Base-by-base conservation (phyloP, 2,888 invertebrate species). In the Malthinus seriepunctatus region DNA sequence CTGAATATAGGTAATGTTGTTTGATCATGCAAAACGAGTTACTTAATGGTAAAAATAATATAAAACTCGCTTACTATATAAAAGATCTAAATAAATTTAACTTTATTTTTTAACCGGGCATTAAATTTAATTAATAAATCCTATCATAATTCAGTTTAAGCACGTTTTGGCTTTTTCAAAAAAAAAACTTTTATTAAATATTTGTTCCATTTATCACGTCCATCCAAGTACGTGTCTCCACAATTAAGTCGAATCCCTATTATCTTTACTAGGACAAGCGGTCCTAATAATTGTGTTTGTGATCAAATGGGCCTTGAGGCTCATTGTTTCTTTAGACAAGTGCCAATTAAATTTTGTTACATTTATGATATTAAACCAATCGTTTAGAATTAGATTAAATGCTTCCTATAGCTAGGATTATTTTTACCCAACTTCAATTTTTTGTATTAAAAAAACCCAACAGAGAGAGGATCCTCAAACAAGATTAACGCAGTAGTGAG, bases 271-370 rank as follows among this genome's bases (percentile, higher is more conserved):
- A 32, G 10, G 12, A 32, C 32, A 32, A 32, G n/a, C 9, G 46
- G 42, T 23, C 46, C 42, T 58, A 58, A 58, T 58, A 54, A 47
- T 35, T 54, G 47, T 58, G 58, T 58, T 58, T 58, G 47, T 54
- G 53, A 49, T 46, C 53, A 44, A 47, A 53, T 37, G 38, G 39
- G 44, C 38, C 23, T 23, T 54, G 39, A 44, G 11, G 35, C 53
- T 53, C 46, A 53, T 58, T 52, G 52, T 58, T 58, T 60, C 10
- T 50, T n/a, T 60, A 23, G 55, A 56, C 56, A 60, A 56, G 48
- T 60, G 60, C 56, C 56, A 54, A 60, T 60, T 56, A 60, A 56
- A 51, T 32, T 58, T 32, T 48, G 51, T 51, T 37, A 39, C 51
- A 33, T 51, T 42, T 42, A 51, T n/a, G 32, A n/a, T 51, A 51